Evolutionary conservation across 2,888 invertebrate species (phyloP), one percentile per base, ranked within the genome.

Genomic region (Ischnus inquisitorius): DNA sequence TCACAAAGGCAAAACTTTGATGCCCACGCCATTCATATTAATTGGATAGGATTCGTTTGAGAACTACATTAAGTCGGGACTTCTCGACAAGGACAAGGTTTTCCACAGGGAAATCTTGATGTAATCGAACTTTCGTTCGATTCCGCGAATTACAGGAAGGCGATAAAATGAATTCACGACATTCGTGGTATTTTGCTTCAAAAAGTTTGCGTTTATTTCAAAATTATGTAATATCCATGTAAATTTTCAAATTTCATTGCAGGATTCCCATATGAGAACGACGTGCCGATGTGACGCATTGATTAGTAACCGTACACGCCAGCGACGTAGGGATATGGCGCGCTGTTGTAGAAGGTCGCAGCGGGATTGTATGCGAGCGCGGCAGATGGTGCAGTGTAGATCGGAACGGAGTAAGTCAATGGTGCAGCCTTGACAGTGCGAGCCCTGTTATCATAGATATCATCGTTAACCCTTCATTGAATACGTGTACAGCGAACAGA

Each of bases 371-470:
- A 87, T 25, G 83, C 48, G 41, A 78, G 3, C n/a, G 54, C 60
- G 43, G 67, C 65, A n/a, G 64, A 48, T 48, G 84, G 85, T 1
- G 82, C 86, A 39, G 88, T 86, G 41, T 93, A 86, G 57, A 92
- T 88, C n/a, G 91, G 85, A 84, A 91, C 92, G 14, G 85, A 87
- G 75, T 89, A 87, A n/a, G n/a, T n/a, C n/a, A n/a, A n/a, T n/a
- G n/a, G n/a, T n/a, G n/a, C n/a, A 62, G 84, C 77, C 62, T 76
- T 62, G 43, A 90, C 76, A 28, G 75, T 76, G 93, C 86, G 84
- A 10, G 81, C 51, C 8, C 41, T 79, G 41, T 3, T 60, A 78
- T 72, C 1, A 57, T 22, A 12, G 28, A 22, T 12, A 12, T 19
- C 10, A 39, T 54, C 19, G 19, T 69, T 34, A 54, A 69, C 1